Base-by-base conservation (phyloP, 2,888 invertebrate species). In the Chrysotoxum bicinctum region DNA sequence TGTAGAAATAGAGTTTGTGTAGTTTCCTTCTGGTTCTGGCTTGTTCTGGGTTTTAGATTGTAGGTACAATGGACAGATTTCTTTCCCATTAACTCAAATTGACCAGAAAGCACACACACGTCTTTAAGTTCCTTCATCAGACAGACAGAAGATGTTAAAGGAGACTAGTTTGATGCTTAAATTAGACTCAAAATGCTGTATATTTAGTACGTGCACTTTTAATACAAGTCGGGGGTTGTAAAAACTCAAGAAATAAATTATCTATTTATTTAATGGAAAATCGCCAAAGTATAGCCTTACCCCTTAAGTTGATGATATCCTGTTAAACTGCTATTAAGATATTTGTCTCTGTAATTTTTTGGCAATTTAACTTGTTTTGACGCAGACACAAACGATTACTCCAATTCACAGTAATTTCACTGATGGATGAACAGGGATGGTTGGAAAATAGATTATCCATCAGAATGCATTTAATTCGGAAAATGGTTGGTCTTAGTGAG, bases 21-120 rank as follows among this genome's bases (percentile, higher is more conserved):
- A 26, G 4, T 4, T 26, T 12, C 12, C 10, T 56, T 16, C 56
- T 56, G 35, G 37, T 30, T 43, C 26, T 16, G 62, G n/a, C 40
- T 62, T 21, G 35, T 32, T 35, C 19, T 26, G n/a, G 37, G 14
- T 60, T 56, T 60, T 26, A 30, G 43, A 48, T 40, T 21, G 35
- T 16, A 23, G 35, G 45, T 30, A 50, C 23, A 35, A 68, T 21
- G 32, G 40, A 52, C 62, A 58, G 69, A 70, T 78, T 74, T 74
- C 30, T 66, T 75, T 70, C 45, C 78, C 66, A 82, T 82, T 70
- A 82, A 75, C 69, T 86, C 52, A 86, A 86, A 86, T 82, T 82
- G 73, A 82, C 82, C 86, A 78, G 82, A 86, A 73, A 78, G 77
- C 64, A 82, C 48, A 82, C 48, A 86, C 82, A 86, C 68, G 66